phyloP scores from a whole-genome alignment of 2,797 vertebrate species.

The Bovichtus variegatus region DNA sequence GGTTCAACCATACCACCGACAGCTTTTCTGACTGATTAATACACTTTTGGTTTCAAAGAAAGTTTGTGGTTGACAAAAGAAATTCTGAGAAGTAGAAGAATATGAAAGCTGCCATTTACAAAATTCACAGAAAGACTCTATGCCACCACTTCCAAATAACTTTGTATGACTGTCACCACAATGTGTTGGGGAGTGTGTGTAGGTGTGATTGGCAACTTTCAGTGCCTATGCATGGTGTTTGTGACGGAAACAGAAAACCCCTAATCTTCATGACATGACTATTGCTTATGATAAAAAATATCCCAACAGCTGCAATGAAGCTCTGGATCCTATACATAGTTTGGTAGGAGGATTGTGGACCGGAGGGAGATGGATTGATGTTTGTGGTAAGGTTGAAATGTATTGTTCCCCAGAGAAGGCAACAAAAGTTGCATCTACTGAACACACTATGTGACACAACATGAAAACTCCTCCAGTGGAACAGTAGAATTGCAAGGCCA shows the following conservation, averaged over 20 bases:
- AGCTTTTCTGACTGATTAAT: background rate
- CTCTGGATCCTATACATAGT: too few relatives aligned
- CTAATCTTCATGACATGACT: background rate
- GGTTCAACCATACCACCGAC: background rate
- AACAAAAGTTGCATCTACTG: too few relatives aligned
- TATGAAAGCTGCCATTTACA: background rate
- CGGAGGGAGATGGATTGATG: too few relatives aligned
- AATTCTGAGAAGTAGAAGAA: background rate
- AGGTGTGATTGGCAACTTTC: background rate
- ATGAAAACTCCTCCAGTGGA: too few relatives aligned
- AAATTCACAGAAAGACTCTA: background rate
- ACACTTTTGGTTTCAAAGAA: background rate
- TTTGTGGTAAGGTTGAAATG: too few relatives aligned
- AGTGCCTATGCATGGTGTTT: background rate
- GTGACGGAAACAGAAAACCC: background rate
- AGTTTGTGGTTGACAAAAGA: background rate
- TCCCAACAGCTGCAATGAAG: too few relatives aligned
- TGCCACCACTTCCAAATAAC: background rate
- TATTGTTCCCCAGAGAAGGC: too few relatives aligned
- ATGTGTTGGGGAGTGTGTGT: background rate
- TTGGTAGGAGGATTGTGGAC: too few relatives aligned
- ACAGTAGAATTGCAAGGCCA: too few relatives aligned
- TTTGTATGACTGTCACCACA: background rate
- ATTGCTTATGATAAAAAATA: too few relatives aligned
- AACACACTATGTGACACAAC: too few relatives aligned